phyloP scores from a whole-genome alignment of 2,113 vertebrate genomes.

The Oophaga pumilio region DNA sequence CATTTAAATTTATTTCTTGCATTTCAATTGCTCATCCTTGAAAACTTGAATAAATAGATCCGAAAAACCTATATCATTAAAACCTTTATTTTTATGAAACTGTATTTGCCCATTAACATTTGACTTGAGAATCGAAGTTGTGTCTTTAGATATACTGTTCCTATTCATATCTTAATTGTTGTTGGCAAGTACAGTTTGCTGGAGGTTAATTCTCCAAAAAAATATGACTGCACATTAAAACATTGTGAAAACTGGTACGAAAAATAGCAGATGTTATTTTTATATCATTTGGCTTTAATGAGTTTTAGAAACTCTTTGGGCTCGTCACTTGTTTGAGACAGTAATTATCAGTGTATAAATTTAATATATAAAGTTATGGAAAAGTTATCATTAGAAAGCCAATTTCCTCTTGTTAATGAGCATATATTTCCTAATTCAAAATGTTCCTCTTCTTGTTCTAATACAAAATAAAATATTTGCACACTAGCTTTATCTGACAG shows the following conservation, averaged over 20 bases:
- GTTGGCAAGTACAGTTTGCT: background rate
- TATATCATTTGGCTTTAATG: constrained; percentile 19
- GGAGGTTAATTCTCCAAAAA: background rate
- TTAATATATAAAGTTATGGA: constrained; percentile 19
- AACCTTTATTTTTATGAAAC: background rate
- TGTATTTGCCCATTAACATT: background rate
- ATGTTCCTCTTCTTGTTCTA: background rate
- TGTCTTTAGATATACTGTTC: background rate
- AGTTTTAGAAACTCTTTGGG: background rate
- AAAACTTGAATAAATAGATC: background rate
- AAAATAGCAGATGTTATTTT: constrained; percentile 47
- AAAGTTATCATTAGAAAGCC: constrained; percentile 36
- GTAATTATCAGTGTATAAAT: constrained; percentile 43
- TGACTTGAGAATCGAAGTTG: background rate
- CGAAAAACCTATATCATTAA: background rate
- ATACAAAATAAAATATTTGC: constrained; percentile 9
- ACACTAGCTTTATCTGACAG: constrained; percentile 2
- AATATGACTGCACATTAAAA: constrained; percentile 3
- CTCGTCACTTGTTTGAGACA: background rate
- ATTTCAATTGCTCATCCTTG: background rate
- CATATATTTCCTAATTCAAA: constrained; percentile 25
- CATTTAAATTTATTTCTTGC: background rate
- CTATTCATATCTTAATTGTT: background rate
- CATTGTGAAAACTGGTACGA: constrained; percentile 17
- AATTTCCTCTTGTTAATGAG: constrained; percentile 15